phyloP scores from a whole-genome alignment of 1,140 invertebrate genomes.

The Trypoxylus dichotomus region DNA sequence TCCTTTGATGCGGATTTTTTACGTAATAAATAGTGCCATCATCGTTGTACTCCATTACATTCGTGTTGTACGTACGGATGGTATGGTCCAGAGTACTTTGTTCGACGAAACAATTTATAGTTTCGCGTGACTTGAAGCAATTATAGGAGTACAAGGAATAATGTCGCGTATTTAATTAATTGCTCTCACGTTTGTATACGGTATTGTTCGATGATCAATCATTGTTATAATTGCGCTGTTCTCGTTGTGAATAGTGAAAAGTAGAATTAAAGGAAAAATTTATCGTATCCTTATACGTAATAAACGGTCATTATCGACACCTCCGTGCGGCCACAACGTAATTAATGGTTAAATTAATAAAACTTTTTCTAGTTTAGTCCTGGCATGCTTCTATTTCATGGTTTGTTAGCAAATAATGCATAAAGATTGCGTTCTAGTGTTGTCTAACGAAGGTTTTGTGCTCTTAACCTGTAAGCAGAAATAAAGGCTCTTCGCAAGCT shows the following conservation, averaged over 20 bases:
- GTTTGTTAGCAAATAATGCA: no score
- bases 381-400: no score
- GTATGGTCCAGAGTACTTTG: not conserved
- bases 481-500: no score
- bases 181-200: not conserved
- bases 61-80: not conserved
- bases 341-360: no score
- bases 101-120: conserved; percentile 22
- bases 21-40: not conserved
- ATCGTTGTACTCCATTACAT: not conserved
- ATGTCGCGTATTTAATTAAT: not conserved
- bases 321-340: no score
- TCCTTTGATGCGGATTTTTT: conserved; percentile 39
- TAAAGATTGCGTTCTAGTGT: no score
- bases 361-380: no score
- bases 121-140: not conserved
- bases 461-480: no score
- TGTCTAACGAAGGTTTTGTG: no score
- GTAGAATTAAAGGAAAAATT: not conserved
- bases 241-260: not conserved
- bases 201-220: not conserved
- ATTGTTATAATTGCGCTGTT: not conserved
- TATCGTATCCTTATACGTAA: not conserved
- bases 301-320: not conserved
- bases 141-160: not conserved